These are phyloP conservation scores for Ips nitidus DNA, from an alignment of 1,140 invertebrate species.

Conservation along the genomic window DNA sequence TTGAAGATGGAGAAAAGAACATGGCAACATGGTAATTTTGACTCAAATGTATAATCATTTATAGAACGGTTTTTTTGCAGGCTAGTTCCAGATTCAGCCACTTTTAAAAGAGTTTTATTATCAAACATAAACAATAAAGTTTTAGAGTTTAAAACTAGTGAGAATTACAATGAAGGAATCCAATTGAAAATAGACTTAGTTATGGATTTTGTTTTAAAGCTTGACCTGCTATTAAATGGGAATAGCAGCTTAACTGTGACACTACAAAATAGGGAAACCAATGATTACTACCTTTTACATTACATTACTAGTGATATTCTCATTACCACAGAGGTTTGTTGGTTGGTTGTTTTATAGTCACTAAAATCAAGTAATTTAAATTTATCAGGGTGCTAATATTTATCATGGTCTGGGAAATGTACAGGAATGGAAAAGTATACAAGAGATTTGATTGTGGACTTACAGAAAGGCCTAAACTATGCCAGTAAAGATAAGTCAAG, in stretches of 20 bases:
- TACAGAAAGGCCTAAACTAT: conserved; percentile 80
- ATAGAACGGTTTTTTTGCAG: conserved; percentile 14
- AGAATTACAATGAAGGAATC: conserved; percentile 69
- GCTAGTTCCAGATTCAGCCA: conserved; percentile 63
- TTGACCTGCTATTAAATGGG: conserved; percentile 70
- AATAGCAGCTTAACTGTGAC: conserved; percentile 81
- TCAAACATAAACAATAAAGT: conserved; percentile 58
- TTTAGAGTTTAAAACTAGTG: conserved; percentile 71
- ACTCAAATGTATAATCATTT: background rate
- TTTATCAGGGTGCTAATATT: conserved; percentile 68
- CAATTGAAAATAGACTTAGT: conserved; percentile 71
- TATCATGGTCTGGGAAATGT: conserved; percentile 82
- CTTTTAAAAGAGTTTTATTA: conserved; percentile 64
- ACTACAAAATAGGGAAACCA: conserved; percentile 75
- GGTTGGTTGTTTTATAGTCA: conserved; percentile 35
- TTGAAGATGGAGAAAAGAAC: conserved; percentile 75
- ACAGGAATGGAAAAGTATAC: conserved; percentile 79
- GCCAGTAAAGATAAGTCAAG: conserved; percentile 66
- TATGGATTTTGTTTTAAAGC: conserved; percentile 73
- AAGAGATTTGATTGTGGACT: conserved; percentile 86
- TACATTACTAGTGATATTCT: conserved; percentile 76
- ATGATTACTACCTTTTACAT: conserved; percentile 77
- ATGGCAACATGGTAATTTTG: conserved; percentile 61
- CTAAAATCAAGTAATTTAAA: background rate
- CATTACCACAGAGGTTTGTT: conserved; percentile 69